Evolutionary conservation across 2,113 vertebrate species (phyloP), one percentile per base, ranked within the genome.

Genomic region (Lota lota): DNA sequence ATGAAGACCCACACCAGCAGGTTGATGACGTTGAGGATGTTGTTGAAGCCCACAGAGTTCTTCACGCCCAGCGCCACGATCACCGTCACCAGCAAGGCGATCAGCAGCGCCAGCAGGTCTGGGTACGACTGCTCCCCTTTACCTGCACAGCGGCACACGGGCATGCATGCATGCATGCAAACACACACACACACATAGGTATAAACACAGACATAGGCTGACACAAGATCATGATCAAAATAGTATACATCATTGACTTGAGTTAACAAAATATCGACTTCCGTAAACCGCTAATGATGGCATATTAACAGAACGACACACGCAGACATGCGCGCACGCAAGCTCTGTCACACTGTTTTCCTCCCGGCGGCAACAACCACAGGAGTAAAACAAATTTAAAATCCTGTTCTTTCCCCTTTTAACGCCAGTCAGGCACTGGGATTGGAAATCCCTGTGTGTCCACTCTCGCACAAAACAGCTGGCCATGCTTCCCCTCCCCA

Each of bases 101-200:
- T 99, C 63, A 97, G 80, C 80, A 99, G 83, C 20, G 97, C 97
- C 76, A 99, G 92, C 64, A 98, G 93, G 81, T 99, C 97, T 0
- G 97, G 97, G 80, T 99, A 99, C 0, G 97, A 97, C 76, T 99
- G 93, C 75, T 99, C 95, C 64, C 97, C 96, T 92, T 99, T 98
- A 54, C 97, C 97, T 88, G 14, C 8, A 47, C 40, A 47, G 60
- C 8, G 2, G 51, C 11, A 56, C 54, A 78, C 10, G 60, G 40
- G 24, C 1, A 62, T 1, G 24, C 1, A 10, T 20, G 11, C 58
- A 63, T n/a, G 61, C 3, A n/a, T 3, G n/a, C 5, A 18, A 28
- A 50, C 33, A 69, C 58, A 61, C 59, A 53, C 10, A 21, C 22
- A 66, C 22, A 18, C 56, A 74, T n/a, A 6, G 24, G 15, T 15